Percentiles rank a stretch among this genome's conserved stretches.
Conservation (phyloP, 2,797 vertebrate genomes). For the Pteropus rufus region DNA sequence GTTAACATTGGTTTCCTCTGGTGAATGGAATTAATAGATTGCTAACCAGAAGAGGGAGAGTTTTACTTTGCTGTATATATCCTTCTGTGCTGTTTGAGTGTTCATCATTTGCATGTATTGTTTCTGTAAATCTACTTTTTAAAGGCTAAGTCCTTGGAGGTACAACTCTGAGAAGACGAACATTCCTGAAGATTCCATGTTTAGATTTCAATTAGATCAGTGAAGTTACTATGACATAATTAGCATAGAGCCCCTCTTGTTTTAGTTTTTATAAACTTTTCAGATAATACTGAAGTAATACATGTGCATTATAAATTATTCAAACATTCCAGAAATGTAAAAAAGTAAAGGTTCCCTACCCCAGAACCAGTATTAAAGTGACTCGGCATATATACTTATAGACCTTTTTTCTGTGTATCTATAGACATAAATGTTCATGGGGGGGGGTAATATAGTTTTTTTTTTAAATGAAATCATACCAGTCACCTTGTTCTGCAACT, state of each 20-base stretch:
- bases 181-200: constrained; percentile 28
- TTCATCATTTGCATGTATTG: constrained; percentile 9
- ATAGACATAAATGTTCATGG: background rate
- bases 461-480: constrained; percentile 3
- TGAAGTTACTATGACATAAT: background rate
- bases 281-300: background rate
- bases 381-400: background rate
- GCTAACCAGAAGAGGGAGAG: background rate
- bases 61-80: constrained; percentile 36
- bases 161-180: constrained; percentile 9
- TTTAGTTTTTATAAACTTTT: background rate
- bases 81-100: background rate
- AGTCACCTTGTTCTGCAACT: background rate
- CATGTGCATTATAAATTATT: background rate
- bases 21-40: background rate
- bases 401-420: background rate
- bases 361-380: constrained; percentile 21
- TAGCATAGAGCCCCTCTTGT: background rate
- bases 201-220: constrained; percentile 43
- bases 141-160: background rate
- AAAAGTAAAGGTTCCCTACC: background rate
- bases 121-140: constrained; percentile 40
- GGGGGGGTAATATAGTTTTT: background rate
- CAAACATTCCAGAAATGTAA: constrained; percentile 10
- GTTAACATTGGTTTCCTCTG: constrained; percentile 23